Percentiles rank a stretch among this genome's conserved stretches.
phyloP scores from a whole-genome alignment of 37 sponge, comb jelly and placozoan species.

The Halichondria panicea region DNA sequence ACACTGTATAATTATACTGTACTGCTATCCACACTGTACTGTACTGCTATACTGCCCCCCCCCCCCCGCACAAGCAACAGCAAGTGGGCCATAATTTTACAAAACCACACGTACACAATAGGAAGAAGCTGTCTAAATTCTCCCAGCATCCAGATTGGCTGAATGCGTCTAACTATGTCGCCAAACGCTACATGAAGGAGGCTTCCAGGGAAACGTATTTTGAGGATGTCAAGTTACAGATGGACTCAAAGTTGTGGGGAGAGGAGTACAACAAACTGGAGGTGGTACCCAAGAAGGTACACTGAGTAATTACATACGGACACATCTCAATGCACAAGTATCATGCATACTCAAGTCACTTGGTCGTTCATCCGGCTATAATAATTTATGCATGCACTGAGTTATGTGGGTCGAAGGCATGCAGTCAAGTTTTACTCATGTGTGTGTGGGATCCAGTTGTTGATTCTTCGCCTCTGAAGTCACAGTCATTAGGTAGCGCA shows the following conservation, averaged over 20 bases:
- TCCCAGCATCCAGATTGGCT: conserved; percentile 69
- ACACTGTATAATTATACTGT: not conserved
- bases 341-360: not conserved
- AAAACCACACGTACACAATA: not conserved
- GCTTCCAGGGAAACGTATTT: conserved; percentile 53
- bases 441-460: too few species aligned
- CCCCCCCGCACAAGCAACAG: too few species aligned
- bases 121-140: conserved; percentile 92
- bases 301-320: not conserved
- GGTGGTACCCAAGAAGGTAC: conserved; percentile 88
- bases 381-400: too few species aligned
- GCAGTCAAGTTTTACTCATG: too few species aligned
- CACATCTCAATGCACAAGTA: not conserved
- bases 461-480: too few species aligned
- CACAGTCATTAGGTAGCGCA: too few species aligned
- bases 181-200: conserved; percentile 82
- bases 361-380: not conserved
- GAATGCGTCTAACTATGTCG: conserved; percentile 87
- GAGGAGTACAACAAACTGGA: conserved; percentile 79
- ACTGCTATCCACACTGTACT: not conserved
- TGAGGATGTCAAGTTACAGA: conserved; percentile 86
- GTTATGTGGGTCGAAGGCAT: too few species aligned
- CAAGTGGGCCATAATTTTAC: not conserved
- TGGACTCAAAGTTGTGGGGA: conserved; percentile 94
- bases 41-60: not conserved